Evolutionary conservation across 2,888 invertebrate species (phyloP).

Genomic region (Mythimna ferrago): DNA sequence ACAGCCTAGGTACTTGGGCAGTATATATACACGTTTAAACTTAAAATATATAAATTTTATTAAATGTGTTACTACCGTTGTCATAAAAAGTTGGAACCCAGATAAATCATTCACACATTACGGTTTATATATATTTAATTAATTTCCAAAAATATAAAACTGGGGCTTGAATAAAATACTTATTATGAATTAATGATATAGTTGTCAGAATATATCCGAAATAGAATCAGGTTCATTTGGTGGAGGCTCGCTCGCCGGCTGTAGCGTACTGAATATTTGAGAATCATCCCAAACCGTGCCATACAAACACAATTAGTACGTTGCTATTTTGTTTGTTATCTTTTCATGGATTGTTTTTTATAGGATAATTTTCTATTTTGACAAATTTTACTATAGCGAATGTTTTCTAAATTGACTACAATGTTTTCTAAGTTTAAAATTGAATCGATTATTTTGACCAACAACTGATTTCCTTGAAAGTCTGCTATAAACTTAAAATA

Average conservation of each 20-base stretch:
- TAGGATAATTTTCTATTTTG: not conserved
- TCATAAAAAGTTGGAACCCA: not conserved
- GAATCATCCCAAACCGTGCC: slow-evolving; percentile 56
- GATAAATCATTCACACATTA: not conserved
- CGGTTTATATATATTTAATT: not conserved
- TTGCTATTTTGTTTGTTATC: slow-evolving; percentile 24
- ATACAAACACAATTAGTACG: slow-evolving; percentile 45
- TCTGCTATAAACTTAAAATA: too few relatives aligned
- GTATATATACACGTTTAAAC: too few relatives aligned
- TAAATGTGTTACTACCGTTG: too few relatives aligned
- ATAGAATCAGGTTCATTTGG: slow-evolving; percentile 57
- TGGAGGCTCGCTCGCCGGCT: slow-evolving; percentile 67
- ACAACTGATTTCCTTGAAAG: too few relatives aligned
- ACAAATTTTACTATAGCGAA: not conserved
- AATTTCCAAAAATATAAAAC: slow-evolving; percentile 7
- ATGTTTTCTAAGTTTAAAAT: not conserved
- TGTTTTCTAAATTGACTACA: not conserved
- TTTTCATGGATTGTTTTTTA: slow-evolving; percentile 10
- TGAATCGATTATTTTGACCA: too few relatives aligned
- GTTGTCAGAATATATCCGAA: slow-evolving; percentile 56
- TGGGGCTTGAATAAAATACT: slow-evolving; percentile 33
- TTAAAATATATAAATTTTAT: too few relatives aligned
- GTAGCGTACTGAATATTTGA: slow-evolving; percentile 72
- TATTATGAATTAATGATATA: slow-evolving; percentile 48
- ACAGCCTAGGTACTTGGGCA: too few relatives aligned